Base-by-base conservation (phyloP, 1,140 invertebrate genomes). In the Pogonus chalceus region DNA sequence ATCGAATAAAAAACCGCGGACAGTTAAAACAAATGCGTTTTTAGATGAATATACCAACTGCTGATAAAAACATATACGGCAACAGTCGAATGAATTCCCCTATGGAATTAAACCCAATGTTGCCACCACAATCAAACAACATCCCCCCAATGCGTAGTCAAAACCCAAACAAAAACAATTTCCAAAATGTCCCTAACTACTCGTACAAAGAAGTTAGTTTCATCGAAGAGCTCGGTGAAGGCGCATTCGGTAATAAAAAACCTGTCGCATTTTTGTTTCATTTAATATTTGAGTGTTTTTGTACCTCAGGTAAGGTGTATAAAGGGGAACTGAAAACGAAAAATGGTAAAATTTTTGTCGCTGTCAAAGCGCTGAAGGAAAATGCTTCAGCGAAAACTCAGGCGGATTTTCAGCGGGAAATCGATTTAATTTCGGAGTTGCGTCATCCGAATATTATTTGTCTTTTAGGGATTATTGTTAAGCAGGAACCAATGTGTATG, bases 361-460 rank as follows among this genome's bases (percentile, higher is more conserved):
- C 92, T 9, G 88, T 97, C 1, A 97, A 97, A 69, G 95, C 93
- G 0, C 70, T 97, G 0, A 96, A 96, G 69, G 92, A 94, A 66
- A 91, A 92, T 68, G 90, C 92, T 0, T 92, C 84, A 51, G 79
- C 84, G 1, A 96, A 96, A 75, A 92, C 92, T 0, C 86, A 90
- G 56, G 85, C 85, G 55, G 93, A 96, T 65, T 96, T 97, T 63
- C 83, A 87, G 65, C 77, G 91, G 54, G 87, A 90, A 75, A 91
- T 94, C 37, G 90, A 94, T 69, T 72, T 96, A 1, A 96, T 97
- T 79, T 88, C 91, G 0, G 92, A 96, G 69, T 72, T 98, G 37
- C 81, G 88, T 52, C 94, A 98, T 76, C 90, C 92, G 0, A 96
- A 97, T 68, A 94, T 98, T 58, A 92, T 97, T 39, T 95, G 92